phyloP scores from a whole-genome alignment of 2,113 vertebrate species.

The Galemys pyrenaicus region DNA sequence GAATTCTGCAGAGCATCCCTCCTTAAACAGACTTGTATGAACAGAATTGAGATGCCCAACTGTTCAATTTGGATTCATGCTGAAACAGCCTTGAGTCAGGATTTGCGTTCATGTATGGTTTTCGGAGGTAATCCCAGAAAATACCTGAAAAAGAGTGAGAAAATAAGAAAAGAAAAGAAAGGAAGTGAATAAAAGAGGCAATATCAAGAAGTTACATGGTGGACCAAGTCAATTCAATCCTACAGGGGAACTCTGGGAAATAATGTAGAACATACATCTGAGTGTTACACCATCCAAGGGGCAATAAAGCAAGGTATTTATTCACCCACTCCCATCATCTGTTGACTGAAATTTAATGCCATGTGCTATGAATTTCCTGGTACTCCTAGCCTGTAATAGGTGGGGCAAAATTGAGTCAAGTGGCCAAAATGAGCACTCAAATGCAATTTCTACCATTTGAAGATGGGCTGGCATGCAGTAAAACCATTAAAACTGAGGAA shows the following conservation, averaged over 20 bases:
- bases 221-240: background rate
- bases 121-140: slow-evolving; percentile 22
- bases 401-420: slow-evolving; percentile 13
- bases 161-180: slow-evolving; percentile 14
- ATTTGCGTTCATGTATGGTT: background rate
- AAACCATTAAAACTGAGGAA: slow-evolving; percentile 2
- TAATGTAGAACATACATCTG: background rate
- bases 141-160: background rate
- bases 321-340: background rate
- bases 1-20: background rate
- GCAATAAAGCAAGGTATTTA: background rate
- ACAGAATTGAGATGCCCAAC: background rate
- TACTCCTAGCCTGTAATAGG: background rate
- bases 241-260: background rate
- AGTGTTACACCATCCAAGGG: background rate
- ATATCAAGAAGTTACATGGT: background rate
- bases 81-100: background rate
- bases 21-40: background rate
- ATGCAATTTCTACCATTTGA: background rate
- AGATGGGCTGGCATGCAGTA: background rate
- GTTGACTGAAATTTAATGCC: background rate
- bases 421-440: background rate
- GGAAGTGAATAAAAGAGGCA: background rate
- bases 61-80: background rate
- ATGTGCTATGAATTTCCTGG: background rate